Percentiles rank a stretch among this genome's conserved stretches.
phyloP scores from a whole-genome alignment of 2,888 invertebrate species.

The Rugalucina vietnamica region DNA sequence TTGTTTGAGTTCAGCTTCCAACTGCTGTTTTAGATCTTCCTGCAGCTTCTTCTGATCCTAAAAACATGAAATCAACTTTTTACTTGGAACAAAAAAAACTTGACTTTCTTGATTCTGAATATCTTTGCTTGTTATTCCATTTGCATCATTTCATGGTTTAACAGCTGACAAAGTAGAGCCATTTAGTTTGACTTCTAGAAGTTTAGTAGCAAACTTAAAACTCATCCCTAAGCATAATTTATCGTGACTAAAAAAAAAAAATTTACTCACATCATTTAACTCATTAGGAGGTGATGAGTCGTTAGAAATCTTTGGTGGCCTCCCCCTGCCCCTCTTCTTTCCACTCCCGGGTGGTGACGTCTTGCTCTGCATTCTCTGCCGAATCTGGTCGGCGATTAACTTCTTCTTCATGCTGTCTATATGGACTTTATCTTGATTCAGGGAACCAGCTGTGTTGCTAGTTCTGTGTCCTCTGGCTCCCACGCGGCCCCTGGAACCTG shows the following conservation, averaged over 20 bases:
- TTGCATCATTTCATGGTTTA: too few species aligned
- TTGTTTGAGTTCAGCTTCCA: constrained; percentile 72
- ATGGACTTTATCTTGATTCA: constrained; percentile 56
- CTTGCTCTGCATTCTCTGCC: constrained; percentile 73
- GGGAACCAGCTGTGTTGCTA: neutral
- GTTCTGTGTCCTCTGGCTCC: neutral
- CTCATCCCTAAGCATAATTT: too few species aligned
- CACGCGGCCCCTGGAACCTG: neutral
- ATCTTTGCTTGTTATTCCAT: too few species aligned
- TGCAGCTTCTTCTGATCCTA: constrained; percentile 53
- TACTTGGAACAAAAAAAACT: too few species aligned
- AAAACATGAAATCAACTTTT: too few species aligned
- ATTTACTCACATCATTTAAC: too few species aligned
- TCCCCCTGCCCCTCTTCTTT: constrained; percentile 58
- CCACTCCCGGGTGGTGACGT: constrained; percentile 1
- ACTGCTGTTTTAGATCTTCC: constrained; percentile 67
- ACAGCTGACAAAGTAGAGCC: too few species aligned
- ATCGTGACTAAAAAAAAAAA: too few species aligned
- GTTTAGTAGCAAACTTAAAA: too few species aligned
- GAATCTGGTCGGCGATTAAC: constrained; percentile 77
- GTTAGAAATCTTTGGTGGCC: constrained; percentile 52
- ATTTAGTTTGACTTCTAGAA: too few species aligned
- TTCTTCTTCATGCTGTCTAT: constrained; percentile 77
- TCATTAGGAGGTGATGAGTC: constrained; percentile 18
- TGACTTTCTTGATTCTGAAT: too few species aligned